These are phyloP conservation scores for Ciconia boyciana DNA, from an alignment of 2,113 vertebrate species.

Conservation along the genomic window DNA sequence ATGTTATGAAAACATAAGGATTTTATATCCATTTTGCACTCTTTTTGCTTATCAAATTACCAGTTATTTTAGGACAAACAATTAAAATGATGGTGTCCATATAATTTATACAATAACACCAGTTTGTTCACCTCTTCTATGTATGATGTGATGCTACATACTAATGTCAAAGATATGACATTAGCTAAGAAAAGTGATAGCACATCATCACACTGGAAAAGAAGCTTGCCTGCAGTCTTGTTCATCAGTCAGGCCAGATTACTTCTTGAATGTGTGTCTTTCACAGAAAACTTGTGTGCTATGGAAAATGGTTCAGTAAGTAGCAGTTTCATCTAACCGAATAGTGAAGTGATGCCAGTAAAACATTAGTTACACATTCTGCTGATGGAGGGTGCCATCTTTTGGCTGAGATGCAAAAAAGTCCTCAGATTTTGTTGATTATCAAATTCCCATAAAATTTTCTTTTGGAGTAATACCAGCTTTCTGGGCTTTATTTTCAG, in stretches of 20 bases:
- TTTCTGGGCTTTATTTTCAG: neutral
- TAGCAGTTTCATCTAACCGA: neutral
- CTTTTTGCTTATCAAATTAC: neutral
- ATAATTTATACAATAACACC: neutral
- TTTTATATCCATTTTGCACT: neutral
- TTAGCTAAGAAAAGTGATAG: neutral
- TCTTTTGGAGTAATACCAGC: neutral
- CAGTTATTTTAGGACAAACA: neutral
- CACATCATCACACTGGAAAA: neutral
- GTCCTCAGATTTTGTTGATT: neutral
- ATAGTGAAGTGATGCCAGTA: neutral
- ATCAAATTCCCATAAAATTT: neutral
- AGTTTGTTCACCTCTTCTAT: neutral
- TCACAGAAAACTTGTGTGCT: neutral
- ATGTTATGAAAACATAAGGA: neutral
- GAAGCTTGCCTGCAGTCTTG: neutral
- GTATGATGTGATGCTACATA: neutral
- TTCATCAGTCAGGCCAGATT: neutral
- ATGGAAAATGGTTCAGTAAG: neutral
- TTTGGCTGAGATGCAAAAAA: constrained; percentile 3
- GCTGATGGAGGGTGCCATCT: constrained; percentile 10
- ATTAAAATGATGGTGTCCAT: neutral
- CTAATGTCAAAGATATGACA: neutral
- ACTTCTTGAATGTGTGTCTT: neutral
- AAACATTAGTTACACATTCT: neutral